A percentile compares a stretch with the other conserved stretches of the same genome.
phyloP scores from a whole-genome alignment of 2,113 vertebrate species.

The Dicentrarchus labrax region DNA sequence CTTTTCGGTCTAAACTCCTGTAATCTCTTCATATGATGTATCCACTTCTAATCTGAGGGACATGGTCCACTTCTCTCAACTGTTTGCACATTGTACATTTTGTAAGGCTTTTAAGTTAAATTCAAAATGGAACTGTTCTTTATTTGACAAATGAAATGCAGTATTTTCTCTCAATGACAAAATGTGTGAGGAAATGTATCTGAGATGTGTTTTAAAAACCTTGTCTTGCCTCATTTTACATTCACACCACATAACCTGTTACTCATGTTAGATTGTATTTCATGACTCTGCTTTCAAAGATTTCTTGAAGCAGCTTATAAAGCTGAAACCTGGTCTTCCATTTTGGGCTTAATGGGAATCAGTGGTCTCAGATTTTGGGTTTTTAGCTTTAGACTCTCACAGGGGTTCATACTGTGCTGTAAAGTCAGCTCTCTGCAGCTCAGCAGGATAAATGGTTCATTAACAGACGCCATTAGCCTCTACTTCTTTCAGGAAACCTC shows the following conservation, averaged over 20 bases:
- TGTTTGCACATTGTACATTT: background rate
- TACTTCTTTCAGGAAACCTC: conserved; percentile 30
- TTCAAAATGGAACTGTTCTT: background rate
- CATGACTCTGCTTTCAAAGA: background rate
- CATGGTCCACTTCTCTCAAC: background rate
- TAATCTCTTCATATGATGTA: conserved; percentile 50
- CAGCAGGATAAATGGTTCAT: conserved; percentile 30
- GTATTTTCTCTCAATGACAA: background rate
- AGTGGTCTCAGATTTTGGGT: conserved; percentile 9
- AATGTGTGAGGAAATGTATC: background rate
- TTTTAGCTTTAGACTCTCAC: conserved; percentile 8
- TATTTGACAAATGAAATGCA: too few relatives aligned
- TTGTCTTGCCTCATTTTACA: background rate
- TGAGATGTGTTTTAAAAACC: too few relatives aligned
- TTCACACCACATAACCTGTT: background rate
- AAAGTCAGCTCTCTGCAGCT: conserved; percentile 21
- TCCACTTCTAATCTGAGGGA: conserved; percentile 39
- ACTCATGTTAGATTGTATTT: background rate
- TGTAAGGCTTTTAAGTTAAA: background rate
- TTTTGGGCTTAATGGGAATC: conserved; percentile 1
- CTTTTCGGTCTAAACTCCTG: conserved; percentile 44
- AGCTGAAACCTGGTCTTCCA: conserved; percentile 10
- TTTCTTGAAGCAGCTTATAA: background rate
- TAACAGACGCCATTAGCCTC: conserved; percentile 28
- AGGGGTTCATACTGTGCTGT: conserved; percentile 13